Evolutionary conservation across 92 coral and sea anemone genomes (phyloP).

Genomic region (Porites rus): DNA sequence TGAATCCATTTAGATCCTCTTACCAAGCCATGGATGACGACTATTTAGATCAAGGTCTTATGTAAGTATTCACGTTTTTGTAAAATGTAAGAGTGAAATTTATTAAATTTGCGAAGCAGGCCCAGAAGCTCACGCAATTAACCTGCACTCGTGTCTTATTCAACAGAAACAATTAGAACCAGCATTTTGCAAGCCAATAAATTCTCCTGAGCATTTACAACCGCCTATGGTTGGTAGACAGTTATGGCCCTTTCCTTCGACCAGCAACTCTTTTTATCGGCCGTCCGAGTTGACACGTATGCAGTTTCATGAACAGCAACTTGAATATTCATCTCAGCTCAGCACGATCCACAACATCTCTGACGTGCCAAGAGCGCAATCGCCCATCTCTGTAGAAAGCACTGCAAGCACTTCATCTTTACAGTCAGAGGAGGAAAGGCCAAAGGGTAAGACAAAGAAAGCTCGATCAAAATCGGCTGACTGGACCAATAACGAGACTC

Average conservation of each 20-base stretch:
- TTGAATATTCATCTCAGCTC: slow-evolving; percentile 3
- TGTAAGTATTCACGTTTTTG: slow-evolving; percentile 7
- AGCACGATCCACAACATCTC: not conserved
- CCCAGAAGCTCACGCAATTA: not conserved
- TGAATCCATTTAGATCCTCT: slow-evolving; percentile 8
- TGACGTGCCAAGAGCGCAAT: not conserved
- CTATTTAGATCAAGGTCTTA: slow-evolving; percentile 1
- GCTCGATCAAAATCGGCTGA: slow-evolving; percentile 14
- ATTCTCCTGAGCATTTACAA: not conserved
- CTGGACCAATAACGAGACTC: slow-evolving; percentile 33
- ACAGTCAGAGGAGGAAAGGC: not conserved
- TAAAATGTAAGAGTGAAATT: not conserved
- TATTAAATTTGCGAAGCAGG: not conserved
- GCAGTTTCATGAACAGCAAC: slow-evolving; percentile 12
- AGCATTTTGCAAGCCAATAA: not conserved
- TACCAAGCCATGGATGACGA: slow-evolving; percentile 13
- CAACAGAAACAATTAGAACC: not conserved
- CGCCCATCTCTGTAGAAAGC: not conserved
- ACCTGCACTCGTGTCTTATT: not conserved
- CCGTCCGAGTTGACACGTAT: not conserved
- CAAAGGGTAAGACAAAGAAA: slow-evolving; percentile 1
- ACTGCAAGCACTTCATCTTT: slow-evolving; percentile 1
- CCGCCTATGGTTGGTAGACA: not conserved
- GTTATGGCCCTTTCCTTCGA: slow-evolving; percentile 6
- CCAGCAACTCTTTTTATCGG: slow-evolving; percentile 11